Evolutionary conservation across 2,888 invertebrate genomes (phyloP).

Genomic region (Drosophila picticornis): DNA sequence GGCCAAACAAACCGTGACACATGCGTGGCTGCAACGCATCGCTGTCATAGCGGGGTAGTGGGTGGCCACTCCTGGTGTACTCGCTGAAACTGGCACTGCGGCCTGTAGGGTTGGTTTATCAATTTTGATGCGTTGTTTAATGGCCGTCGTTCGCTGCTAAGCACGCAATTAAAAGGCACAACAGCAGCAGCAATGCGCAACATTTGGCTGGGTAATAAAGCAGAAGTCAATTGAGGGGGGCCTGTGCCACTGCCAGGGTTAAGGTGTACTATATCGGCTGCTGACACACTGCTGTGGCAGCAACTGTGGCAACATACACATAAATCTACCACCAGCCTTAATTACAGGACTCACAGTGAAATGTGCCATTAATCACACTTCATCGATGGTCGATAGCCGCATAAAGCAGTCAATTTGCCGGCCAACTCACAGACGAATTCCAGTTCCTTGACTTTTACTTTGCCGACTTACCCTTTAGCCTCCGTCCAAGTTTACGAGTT

Average conservation of each 20-base stretch:
- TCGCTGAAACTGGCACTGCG: neutral
- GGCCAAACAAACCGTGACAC: conserved; percentile 51
- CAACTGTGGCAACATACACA: conserved; percentile 31
- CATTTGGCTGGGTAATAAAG: conserved; percentile 63
- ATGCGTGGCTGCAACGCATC: conserved; percentile 56
- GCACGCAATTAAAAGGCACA: conserved; percentile 69
- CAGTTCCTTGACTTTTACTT: conserved; percentile 2
- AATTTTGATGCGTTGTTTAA: conserved; percentile 73
- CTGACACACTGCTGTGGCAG: conserved; percentile 44
- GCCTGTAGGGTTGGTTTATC: conserved; percentile 55
- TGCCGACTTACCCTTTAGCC: conserved; percentile 24
- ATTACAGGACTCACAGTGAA: conserved; percentile 72
- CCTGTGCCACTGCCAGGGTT: neutral
- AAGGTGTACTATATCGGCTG: conserved; percentile 11
- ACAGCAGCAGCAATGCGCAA: conserved; percentile 38
- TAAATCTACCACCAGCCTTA: conserved; percentile 65
- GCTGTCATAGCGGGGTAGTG: conserved; percentile 12
- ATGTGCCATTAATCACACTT: conserved; percentile 76
- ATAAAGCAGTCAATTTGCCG: conserved; percentile 67
- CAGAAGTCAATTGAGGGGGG: conserved; percentile 6
- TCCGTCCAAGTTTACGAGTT: conserved; percentile 54
- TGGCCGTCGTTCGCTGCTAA: conserved; percentile 61
- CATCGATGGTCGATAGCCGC: conserved; percentile 67
- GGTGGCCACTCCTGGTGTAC: neutral
- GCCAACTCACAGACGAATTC: neutral